These are phyloP conservation scores for Passer domesticus DNA, from an alignment of 2,113 vertebrate species.

Conservation along the genomic window DNA sequence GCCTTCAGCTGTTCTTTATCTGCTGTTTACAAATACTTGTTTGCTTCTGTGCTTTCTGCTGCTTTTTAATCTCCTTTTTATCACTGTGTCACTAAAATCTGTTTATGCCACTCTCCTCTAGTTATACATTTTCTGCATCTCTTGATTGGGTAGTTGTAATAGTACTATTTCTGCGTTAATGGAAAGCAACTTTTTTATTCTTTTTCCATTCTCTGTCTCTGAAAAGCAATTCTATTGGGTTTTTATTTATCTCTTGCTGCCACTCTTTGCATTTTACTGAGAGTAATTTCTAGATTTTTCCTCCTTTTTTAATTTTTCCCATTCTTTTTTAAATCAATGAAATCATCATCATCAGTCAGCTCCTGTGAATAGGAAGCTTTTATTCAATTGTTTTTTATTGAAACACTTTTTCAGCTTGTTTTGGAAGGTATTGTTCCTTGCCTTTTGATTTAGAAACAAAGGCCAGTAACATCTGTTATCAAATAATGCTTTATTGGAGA, in stretches of 20 bases:
- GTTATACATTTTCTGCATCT: conserved; percentile 19
- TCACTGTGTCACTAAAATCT: background rate
- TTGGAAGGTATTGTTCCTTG: background rate
- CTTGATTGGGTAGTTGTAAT: background rate
- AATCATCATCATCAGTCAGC: background rate
- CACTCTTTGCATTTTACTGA: conserved; percentile 17
- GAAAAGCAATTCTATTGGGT: background rate
- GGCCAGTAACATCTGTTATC: background rate
- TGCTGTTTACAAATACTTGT: conserved; percentile 10
- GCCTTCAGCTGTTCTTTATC: conserved; percentile 20
- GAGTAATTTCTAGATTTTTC: background rate
- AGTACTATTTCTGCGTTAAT: background rate
- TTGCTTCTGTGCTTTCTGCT: background rate
- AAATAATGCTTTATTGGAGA: background rate
- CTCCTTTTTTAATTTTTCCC: background rate
- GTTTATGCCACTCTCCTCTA: background rate
- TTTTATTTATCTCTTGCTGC: conserved; percentile 12
- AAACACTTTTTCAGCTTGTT: background rate
- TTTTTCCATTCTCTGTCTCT: background rate
- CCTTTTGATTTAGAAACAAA: conserved; percentile 16
- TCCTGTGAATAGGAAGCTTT: background rate
- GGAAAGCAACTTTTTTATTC: background rate
- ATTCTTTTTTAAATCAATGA: background rate
- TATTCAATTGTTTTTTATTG: conserved; percentile 1
- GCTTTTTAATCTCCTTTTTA: background rate